Percentiles rank a stretch among this genome's conserved stretches.
Conservation (phyloP, 2,888 invertebrate species). For the Seira musarum region DNA sequence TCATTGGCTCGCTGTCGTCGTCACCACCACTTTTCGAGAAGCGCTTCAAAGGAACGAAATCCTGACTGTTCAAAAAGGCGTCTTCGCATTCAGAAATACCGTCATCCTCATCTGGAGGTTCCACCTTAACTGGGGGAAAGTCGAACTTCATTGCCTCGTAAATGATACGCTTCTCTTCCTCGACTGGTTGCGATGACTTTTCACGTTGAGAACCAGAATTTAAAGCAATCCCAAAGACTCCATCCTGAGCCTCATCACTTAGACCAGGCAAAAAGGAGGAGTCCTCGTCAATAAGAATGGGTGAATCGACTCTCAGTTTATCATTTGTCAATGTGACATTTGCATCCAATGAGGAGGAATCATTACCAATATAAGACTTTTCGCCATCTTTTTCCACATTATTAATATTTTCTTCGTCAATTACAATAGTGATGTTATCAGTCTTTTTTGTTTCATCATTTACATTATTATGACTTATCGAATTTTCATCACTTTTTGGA, state of each 20-base stretch:
- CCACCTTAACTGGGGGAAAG: constrained; percentile 65
- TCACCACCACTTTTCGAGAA: background rate
- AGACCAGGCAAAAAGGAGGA: constrained; percentile 64
- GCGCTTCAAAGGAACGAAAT: background rate
- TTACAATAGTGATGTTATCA: constrained; percentile 35
- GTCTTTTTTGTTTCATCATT: constrained; percentile 46
- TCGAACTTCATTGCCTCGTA: constrained; percentile 69
- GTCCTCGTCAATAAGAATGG: constrained; percentile 67
- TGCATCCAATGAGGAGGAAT: constrained; percentile 37
- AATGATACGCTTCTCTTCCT: constrained; percentile 57
- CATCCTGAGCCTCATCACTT: constrained; percentile 55
- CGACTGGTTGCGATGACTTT: constrained; percentile 6
- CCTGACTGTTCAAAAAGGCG: background rate
- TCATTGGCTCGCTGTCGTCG: constrained; percentile 40
- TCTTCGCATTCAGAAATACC: constrained; percentile 30
- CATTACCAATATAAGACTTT: constrained; percentile 37
- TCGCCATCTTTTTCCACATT: constrained; percentile 47
- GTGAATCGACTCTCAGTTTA: constrained; percentile 47
- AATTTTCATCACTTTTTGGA: constrained; percentile 12
- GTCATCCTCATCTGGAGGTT: constrained; percentile 62
- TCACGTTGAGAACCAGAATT: constrained; percentile 42
- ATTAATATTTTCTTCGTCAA: constrained; percentile 49
- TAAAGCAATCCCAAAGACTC: constrained; percentile 67
- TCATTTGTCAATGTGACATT: background rate
- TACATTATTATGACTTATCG: constrained; percentile 34